Base-by-base conservation (phyloP, 2,888 invertebrate species). In the Eulithis prunata region DNA sequence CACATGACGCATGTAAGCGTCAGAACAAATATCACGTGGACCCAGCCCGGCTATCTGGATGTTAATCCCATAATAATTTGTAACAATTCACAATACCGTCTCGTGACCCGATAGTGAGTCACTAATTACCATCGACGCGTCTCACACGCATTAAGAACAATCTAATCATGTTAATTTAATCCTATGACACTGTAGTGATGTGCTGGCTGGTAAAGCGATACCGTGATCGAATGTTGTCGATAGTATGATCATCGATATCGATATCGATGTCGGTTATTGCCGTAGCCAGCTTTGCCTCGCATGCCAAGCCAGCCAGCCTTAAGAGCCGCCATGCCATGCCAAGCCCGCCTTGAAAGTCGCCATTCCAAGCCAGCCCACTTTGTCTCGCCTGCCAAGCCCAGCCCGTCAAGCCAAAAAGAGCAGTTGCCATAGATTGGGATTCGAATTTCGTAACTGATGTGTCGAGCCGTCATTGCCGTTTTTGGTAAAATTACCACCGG, bases 101-200 rank as follows among this genome's bases (percentile, higher is more conserved):
- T 52, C 47, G 64, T 64, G 68, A 64, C 83, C 56, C 82, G 73
- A 79, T 73, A 72, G 77, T 91, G 90, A 91, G 70, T 91, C 91
- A 92, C 81, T 92, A 89, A 91, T 91, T 91, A 91, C 81, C 84
- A 87, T 89, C 91, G 92, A 90, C 91, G 91, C 77, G 89, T 90
- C 91, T 88, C 91, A 89, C 89, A 87, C 83, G 87, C 89, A 91
- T 92, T 91, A 91, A 86, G 86, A 81, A 77, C 91, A 91, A 91
- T 92, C 88, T 91, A 91, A 92, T 91, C 91, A 89, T 86, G 91
- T 92, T 92, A 90, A 90, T 88, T 80, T 81, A 82, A 82, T 82
- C 82, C 82, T 77, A 77, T 80, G 80, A 72, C 66, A 72, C 70
- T 28, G 14, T 72, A 74, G 70, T 67, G 72, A 70, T 72, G 73